Conservation (phyloP, 2,888 invertebrate genomes). For the Punctoribates punctum region DNA sequence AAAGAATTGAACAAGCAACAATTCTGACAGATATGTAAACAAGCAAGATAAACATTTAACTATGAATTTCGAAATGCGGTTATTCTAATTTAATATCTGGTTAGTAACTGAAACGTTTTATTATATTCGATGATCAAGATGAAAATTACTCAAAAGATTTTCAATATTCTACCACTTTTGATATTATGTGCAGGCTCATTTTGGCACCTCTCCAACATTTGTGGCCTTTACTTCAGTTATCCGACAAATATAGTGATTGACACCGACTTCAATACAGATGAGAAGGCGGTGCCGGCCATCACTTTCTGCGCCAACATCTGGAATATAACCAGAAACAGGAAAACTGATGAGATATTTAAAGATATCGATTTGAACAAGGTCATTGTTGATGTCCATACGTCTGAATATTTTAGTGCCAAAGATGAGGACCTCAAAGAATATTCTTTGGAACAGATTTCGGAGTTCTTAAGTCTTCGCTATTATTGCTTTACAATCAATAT, state of each 20-base stretch:
- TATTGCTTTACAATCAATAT: constrained; percentile 2
- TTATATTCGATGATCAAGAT: too few species aligned
- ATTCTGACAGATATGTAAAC: too few species aligned
- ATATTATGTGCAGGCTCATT: too few species aligned
- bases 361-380: not conserved
- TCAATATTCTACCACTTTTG: too few species aligned
- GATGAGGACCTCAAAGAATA: not conserved
- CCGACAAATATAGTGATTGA: not conserved
- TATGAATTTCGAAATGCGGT: too few species aligned
- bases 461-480: not conserved
- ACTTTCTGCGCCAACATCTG: not conserved
- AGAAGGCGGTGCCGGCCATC: not conserved
- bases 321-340: not conserved
- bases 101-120: too few species aligned
- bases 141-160: too few species aligned
- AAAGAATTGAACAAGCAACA: too few species aligned
- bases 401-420: too few species aligned
- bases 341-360: not conserved
- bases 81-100: too few species aligned
- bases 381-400: not conserved
- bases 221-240: not conserved
- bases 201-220: too few species aligned
- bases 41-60: too few species aligned
- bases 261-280: not conserved
- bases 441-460: not conserved